These are phyloP conservation scores for Eristalis pertinax DNA, from an alignment of 2,888 invertebrate species.

Conservation along the genomic window DNA sequence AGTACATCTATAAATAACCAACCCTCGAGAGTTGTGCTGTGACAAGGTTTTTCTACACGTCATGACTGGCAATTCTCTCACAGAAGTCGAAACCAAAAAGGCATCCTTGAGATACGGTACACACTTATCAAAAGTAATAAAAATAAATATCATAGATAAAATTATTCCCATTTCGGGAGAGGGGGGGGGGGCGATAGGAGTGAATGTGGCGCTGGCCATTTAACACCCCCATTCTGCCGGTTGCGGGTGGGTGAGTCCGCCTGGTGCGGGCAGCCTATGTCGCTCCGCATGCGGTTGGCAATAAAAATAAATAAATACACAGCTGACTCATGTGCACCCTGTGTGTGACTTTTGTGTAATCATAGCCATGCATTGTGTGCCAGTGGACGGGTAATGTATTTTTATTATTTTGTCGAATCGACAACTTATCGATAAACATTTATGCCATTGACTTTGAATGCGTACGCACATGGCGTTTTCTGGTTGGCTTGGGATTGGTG, in stretches of 20 bases:
- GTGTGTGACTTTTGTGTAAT: not conserved
- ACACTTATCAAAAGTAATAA: not conserved
- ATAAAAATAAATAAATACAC: constrained; percentile 56
- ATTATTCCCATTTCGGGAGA: not conserved
- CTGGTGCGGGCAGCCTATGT: not conserved
- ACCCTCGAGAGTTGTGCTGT: not conserved
- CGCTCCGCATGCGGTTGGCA: constrained; percentile 5
- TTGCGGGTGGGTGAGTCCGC: not conserved
- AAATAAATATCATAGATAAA: not conserved
- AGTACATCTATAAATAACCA: not conserved
- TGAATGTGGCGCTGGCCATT: not conserved
- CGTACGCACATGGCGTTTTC: not conserved
- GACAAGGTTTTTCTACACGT: not conserved
- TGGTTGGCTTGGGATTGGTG: not conserved
- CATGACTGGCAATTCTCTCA: not conserved
- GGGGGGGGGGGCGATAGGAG: not conserved
- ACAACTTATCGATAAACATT: constrained; percentile 40
- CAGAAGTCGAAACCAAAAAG: not conserved
- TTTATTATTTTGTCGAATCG: constrained; percentile 29
- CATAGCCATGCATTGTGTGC: too few relatives aligned
- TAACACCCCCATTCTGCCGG: not conserved
- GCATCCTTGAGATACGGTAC: not conserved
- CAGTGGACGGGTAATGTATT: constrained; percentile 3
- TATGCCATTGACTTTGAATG: not conserved
- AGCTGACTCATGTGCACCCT: not conserved